Evolutionary conservation across 2,888 invertebrate genomes (phyloP).

Genomic region (Xestia sexstrigata): DNA sequence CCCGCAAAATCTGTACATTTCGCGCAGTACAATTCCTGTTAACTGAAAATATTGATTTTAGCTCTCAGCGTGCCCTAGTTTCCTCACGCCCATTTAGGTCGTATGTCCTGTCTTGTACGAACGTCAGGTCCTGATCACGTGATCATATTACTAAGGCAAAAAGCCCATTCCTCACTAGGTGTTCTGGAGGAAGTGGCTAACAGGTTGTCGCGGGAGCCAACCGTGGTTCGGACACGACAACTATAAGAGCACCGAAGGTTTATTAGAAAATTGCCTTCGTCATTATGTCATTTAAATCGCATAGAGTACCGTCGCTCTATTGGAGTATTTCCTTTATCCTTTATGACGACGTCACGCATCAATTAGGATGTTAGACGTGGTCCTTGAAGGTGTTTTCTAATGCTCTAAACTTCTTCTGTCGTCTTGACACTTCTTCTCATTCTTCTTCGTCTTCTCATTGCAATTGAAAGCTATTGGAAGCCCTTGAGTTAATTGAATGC

Average conservation of each 20-base stretch:
- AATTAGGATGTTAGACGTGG: constrained; percentile 86
- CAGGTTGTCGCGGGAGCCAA: constrained; percentile 85
- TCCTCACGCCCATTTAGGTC: constrained; percentile 27
- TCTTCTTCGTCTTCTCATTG: constrained; percentile 13
- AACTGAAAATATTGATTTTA: constrained; percentile 45
- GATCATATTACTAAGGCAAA: constrained; percentile 60
- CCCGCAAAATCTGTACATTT: constrained; percentile 20
- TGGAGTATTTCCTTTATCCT: constrained; percentile 91
- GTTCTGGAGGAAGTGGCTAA: constrained; percentile 88
- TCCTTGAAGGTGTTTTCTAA: constrained; percentile 79
- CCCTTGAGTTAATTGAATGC: constrained; percentile 37
- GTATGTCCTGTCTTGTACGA: constrained; percentile 53
- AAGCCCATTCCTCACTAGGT: constrained; percentile 75
- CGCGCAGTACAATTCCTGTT: constrained; percentile 19
- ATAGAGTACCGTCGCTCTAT: constrained; percentile 90
- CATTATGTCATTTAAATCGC: constrained; percentile 91
- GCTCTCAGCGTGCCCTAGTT: constrained; percentile 39
- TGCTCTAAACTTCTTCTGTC: constrained; percentile 36
- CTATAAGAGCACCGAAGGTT: constrained; percentile 89
- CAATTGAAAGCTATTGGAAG: constrained; percentile 19
- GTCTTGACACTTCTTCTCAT: constrained; percentile 39
- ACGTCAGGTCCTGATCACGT: constrained; percentile 57
- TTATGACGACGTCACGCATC: constrained; percentile 88
- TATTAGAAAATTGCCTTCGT: constrained; percentile 90
- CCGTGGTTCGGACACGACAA: constrained; percentile 83